A percentile compares a stretch with the other conserved stretches of the same genome.
These are phyloP conservation scores for Osmoderma eremita DNA, from an alignment of 2,888 invertebrate genomes.

Conservation along the genomic window DNA sequence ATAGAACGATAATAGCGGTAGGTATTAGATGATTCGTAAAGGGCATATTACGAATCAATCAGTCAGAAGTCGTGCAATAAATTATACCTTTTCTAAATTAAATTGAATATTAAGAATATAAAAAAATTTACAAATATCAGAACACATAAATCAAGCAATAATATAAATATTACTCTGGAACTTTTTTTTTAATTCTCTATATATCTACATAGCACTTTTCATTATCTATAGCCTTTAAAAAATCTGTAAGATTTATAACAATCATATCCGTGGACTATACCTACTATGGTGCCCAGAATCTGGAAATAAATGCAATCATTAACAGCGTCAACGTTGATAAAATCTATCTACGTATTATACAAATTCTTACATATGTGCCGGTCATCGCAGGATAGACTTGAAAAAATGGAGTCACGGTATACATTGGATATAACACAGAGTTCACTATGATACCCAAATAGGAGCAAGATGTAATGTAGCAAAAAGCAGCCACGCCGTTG, in stretches of 20 bases:
- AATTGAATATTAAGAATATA: too few relatives aligned
- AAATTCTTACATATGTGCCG: slow-evolving; percentile 79
- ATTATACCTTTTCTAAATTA: too few relatives aligned
- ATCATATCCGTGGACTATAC: slow-evolving; percentile 80
- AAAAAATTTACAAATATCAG: too few relatives aligned
- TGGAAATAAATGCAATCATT: too few relatives aligned
- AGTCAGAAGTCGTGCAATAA: too few relatives aligned
- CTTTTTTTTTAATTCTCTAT: too few relatives aligned
- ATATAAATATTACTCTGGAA: too few relatives aligned
- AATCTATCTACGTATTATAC: neutral
- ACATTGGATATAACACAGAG: slow-evolving; percentile 79
- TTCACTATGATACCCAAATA: slow-evolving; percentile 84
- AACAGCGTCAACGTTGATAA: slow-evolving; percentile 14
- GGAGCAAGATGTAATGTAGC: slow-evolving; percentile 81
- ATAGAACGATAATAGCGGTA: too few relatives aligned
- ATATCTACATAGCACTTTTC: too few relatives aligned
- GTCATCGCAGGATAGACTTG: slow-evolving; percentile 91
- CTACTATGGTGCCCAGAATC: slow-evolving; percentile 82
- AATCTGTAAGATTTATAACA: slow-evolving; percentile 80
- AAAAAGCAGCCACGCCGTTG: slow-evolving; percentile 79
- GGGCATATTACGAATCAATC: too few relatives aligned
- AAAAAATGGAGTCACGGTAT: slow-evolving; percentile 77
- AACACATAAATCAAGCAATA: too few relatives aligned
- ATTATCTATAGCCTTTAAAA: slow-evolving; percentile 70
- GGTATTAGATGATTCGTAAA: too few relatives aligned